Evolutionary conservation across 1,140 invertebrate genomes (phyloP).

Genomic region (Parapsyche elsis): DNA sequence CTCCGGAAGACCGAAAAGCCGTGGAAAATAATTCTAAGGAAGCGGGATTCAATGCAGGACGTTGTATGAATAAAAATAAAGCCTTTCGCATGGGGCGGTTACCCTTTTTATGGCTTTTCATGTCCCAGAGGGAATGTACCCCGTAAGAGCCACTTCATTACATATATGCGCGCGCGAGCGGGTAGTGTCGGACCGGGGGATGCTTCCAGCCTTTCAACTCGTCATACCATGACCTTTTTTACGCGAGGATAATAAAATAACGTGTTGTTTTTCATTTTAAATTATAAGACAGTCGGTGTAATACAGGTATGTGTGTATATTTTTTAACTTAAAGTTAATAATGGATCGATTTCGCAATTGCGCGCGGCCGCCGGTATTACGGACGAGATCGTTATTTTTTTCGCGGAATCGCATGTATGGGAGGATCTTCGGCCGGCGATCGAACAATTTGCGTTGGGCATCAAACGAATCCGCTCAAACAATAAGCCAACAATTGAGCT

Average conservation of each 20-base stretch:
- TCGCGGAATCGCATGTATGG: background rate
- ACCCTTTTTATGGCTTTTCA: slow-evolving; percentile 35
- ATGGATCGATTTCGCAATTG: too few species aligned
- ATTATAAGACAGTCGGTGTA: too few species aligned
- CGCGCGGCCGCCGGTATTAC: background rate
- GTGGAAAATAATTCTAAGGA: slow-evolving; percentile 34
- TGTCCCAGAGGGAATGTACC: slow-evolving; percentile 23
- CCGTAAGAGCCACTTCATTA: slow-evolving; percentile 20
- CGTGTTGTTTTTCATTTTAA: too few species aligned
- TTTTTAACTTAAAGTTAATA: too few species aligned
- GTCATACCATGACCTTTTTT: too few species aligned
- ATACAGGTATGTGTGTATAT: too few species aligned
- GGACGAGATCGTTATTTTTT: background rate
- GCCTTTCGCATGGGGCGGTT: slow-evolving; percentile 4
- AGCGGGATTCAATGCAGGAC: slow-evolving; percentile 22
- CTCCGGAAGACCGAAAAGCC: slow-evolving; percentile 26
- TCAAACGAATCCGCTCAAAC: background rate
- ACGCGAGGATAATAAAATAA: too few species aligned
- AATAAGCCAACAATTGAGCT: background rate
- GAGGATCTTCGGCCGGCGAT: background rate
- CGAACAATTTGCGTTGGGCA: slow-evolving; percentile 12
- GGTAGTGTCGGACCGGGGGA: too few species aligned
- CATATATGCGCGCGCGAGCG: slow-evolving; percentile 2
- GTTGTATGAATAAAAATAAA: slow-evolving; percentile 29
- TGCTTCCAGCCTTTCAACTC: too few species aligned